These are phyloP conservation scores for Erethizon dorsatum DNA, from an alignment of 2,797 vertebrate species.

Conservation along the genomic window DNA sequence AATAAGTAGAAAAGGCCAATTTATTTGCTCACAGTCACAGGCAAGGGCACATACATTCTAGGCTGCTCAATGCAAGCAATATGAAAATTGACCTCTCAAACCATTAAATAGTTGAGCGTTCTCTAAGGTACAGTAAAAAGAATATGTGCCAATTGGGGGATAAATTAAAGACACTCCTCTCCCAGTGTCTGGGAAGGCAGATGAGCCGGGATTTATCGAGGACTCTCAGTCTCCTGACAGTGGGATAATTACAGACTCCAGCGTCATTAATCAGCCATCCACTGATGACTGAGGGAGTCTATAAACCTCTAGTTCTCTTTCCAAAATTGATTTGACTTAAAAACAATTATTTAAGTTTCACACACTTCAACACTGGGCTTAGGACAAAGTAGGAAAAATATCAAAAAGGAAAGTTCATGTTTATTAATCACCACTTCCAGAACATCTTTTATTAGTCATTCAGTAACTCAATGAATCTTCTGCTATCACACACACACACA, in stretches of 20 bases:
- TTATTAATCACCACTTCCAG: constrained; percentile 65
- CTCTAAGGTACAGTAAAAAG: constrained; percentile 80
- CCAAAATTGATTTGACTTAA: constrained; percentile 80
- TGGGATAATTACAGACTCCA: constrained; percentile 83
- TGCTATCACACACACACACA: neutral
- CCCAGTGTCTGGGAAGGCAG: constrained; percentile 77
- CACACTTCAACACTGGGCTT: constrained; percentile 69
- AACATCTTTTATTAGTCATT: constrained; percentile 68
- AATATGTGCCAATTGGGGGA: constrained; percentile 74
- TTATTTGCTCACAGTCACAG: neutral
- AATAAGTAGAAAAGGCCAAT: constrained; percentile 41
- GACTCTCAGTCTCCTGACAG: constrained; percentile 80
- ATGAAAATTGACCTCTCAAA: constrained; percentile 80
- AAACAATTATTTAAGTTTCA: constrained; percentile 84
- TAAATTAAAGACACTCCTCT: constrained; percentile 84
- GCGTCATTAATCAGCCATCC: constrained; percentile 85
- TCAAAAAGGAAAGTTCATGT: constrained; percentile 47
- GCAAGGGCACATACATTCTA: constrained; percentile 67
- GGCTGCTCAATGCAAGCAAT: constrained; percentile 64
- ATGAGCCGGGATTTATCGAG: constrained; percentile 84
- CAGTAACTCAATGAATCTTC: constrained; percentile 51
- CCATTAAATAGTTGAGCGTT: constrained; percentile 70
- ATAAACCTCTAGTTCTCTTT: constrained; percentile 78
- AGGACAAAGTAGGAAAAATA: constrained; percentile 60
- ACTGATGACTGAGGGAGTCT: constrained; percentile 68